Conservation (phyloP, 2,888 invertebrate genomes). For the Urechis unicinctus region DNA sequence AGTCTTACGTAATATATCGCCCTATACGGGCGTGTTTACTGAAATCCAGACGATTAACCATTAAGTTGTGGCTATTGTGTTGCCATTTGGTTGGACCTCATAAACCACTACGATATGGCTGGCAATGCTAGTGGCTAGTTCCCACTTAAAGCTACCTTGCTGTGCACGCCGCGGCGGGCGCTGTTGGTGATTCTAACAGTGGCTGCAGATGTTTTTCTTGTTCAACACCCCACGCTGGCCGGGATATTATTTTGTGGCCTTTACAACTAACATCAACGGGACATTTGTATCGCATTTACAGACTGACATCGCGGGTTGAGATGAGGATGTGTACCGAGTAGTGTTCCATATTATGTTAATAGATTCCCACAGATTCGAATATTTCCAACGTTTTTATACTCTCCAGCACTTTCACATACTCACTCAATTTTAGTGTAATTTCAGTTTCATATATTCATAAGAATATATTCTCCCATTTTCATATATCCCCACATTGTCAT, state of each 20-base stretch:
- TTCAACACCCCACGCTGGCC: constrained; percentile 10
- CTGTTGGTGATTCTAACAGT: not conserved
- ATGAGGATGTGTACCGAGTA: constrained; percentile 8
- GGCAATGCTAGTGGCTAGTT: constrained; percentile 8
- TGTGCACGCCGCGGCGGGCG: constrained; percentile 6
- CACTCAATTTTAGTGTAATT: too few relatives aligned
- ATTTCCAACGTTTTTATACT: too few relatives aligned
- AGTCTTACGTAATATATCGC: constrained; percentile 2
- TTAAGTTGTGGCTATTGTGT: constrained; percentile 7
- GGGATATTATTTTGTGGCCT: constrained; percentile 6
- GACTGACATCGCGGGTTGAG: constrained; percentile 1
- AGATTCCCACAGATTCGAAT: too few relatives aligned
- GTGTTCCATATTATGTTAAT: too few relatives aligned
- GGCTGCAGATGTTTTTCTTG: constrained; percentile 3
- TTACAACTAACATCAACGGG: too few relatives aligned
- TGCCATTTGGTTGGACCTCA: constrained; percentile 10
- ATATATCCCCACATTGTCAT: too few relatives aligned
- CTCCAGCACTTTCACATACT: too few relatives aligned
- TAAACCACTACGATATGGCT: constrained; percentile 12
- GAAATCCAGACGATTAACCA: not conserved
- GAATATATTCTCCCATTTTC: too few relatives aligned
- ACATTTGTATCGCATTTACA: constrained; percentile 10
- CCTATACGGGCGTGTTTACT: constrained; percentile 5
- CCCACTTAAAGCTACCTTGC: constrained; percentile 5
- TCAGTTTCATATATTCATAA: too few relatives aligned